phyloP scores from a whole-genome alignment of 2,113 vertebrate species.

The Kryptolebias marmoratus region DNA sequence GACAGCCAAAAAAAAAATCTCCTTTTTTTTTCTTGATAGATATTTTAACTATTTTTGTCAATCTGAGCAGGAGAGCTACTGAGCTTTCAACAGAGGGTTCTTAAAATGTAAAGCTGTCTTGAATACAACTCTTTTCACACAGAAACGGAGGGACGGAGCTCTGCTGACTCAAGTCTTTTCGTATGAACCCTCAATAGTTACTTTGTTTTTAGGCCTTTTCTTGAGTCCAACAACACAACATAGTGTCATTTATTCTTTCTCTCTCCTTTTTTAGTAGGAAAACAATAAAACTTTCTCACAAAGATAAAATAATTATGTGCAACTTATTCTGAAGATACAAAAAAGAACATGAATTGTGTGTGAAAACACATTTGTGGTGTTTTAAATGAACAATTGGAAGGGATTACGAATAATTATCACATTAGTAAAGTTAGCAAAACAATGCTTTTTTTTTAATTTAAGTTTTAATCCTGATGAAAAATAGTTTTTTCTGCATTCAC shows the following conservation, averaged over 20 bases:
- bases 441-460: neutral
- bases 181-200: neutral
- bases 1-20: neutral
- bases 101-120: constrained; percentile 10
- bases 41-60: constrained; percentile 43
- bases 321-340: no score
- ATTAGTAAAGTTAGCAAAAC: neutral
- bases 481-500: no score
- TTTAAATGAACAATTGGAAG: no score
- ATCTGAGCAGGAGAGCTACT: constrained; percentile 36
- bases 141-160: constrained; percentile 19
- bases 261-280: neutral
- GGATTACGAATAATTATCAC: no score
- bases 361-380: no score
- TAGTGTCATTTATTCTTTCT: neutral
- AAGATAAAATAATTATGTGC: no score
- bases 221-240: neutral
- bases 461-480: no score
- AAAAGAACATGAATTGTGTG: no score
- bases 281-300: neutral
- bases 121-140: constrained; percentile 26
- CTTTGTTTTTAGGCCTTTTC: neutral
- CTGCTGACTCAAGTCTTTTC: constrained; percentile 17
- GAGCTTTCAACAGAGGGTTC: constrained; percentile 28
- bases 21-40: neutral